Percentiles rank a stretch among this genome's conserved stretches.
Conservation (phyloP, 2,113 vertebrate species). For the Oryctolagus cuniculus region mOryCun1.1 NC_091453.1:25046001-25046500, state of each 20-base stretch:
- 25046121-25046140: not conserved
- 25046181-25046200: conserved; percentile 4
- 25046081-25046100: conserved; percentile 68
- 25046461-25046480: not conserved
- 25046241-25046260: not conserved
- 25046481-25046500: conserved; percentile 6
- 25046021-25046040: not conserved
- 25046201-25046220: not conserved
- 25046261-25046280: conserved; percentile 1
- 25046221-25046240: not conserved
- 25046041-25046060: conserved; percentile 30
- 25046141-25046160: not conserved
- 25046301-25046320: conserved; percentile 21
- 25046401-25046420: not conserved
- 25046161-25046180: not conserved
- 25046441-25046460: not conserved
- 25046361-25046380: not conserved
- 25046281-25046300: conserved; percentile 33
- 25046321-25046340: conserved; percentile 51
- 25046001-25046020: not conserved
- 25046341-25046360: not conserved
- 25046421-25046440: conserved; percentile 22
- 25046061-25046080: conserved; percentile 50
- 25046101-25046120: not conserved
- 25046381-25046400: not conserved